Evolutionary conservation across 2,113 vertebrate species (phyloP).

Genomic region (Hypocryptadius cinnamomeus): DNA sequence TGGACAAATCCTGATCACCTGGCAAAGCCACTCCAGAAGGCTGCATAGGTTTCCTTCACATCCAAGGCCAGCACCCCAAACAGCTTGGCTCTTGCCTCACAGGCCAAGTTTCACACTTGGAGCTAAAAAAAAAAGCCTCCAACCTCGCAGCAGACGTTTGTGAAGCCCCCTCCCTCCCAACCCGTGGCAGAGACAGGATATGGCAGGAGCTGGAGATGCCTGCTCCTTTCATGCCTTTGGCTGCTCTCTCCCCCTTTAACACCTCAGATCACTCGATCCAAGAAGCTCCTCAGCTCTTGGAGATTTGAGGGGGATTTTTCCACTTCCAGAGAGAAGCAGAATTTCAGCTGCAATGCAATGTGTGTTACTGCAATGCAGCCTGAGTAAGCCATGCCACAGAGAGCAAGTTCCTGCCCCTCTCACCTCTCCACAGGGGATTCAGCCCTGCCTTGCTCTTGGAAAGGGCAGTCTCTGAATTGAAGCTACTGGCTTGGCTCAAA

Average conservation of each 20-base stretch:
- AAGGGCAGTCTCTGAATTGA: conserved; percentile 76
- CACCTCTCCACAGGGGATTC: conserved; percentile 87
- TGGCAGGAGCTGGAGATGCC: background rate
- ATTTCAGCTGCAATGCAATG: conserved; percentile 42
- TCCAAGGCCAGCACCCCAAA: background rate
- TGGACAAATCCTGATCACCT: background rate
- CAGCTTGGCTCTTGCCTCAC: conserved; percentile 5
- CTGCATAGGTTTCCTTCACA: background rate
- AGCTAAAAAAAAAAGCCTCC: background rate
- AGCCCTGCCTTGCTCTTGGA: conserved; percentile 79
- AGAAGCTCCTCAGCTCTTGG: conserved; percentile 37
- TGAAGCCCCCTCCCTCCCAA: background rate
- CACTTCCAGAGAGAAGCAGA: background rate
- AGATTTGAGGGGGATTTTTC: conserved; percentile 38
- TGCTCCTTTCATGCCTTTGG: background rate
- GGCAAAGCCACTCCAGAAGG: background rate
- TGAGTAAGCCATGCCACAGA: background rate
- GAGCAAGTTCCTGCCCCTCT: conserved; percentile 25
- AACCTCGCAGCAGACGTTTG: background rate
- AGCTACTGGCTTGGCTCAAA: conserved; percentile 86
- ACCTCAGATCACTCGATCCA: background rate
- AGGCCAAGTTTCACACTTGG: conserved; percentile 33
- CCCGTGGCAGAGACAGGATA: background rate
- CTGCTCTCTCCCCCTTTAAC: background rate
- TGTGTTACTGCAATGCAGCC: background rate